Percentiles rank a stretch among this genome's conserved stretches.
These are phyloP conservation scores for Scaptomyza polygonia DNA, from an alignment of 2,888 invertebrate species.

Conservation along the genomic window DNA sequence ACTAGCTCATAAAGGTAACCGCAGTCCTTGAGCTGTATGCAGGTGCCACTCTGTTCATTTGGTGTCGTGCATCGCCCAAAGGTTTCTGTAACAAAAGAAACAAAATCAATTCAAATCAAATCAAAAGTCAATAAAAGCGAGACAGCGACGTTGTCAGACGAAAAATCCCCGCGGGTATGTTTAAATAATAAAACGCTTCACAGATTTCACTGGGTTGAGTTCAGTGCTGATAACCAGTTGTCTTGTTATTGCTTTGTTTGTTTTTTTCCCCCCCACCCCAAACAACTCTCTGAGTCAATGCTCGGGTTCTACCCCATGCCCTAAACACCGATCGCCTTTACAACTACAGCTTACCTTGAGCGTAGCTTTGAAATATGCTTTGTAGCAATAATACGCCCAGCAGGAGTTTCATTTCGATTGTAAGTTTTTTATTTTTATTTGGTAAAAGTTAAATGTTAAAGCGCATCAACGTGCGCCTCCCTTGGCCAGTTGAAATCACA, in stretches of 20 bases:
- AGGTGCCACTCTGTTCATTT: slow-evolving; percentile 58
- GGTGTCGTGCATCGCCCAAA: slow-evolving; percentile 76
- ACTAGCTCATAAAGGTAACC: slow-evolving; percentile 65
- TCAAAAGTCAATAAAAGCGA: not conserved
- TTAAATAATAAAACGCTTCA: slow-evolving; percentile 10
- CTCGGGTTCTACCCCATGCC: not conserved
- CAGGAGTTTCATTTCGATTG: slow-evolving; percentile 34
- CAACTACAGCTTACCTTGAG: slow-evolving; percentile 40
- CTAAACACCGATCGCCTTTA: not conserved
- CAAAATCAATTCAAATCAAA: slow-evolving; percentile 5
- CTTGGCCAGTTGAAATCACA: slow-evolving; percentile 42
- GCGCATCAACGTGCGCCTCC: slow-evolving; percentile 18
- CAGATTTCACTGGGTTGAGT: slow-evolving; percentile 55
- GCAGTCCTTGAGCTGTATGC: slow-evolving; percentile 69
- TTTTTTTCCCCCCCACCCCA: slow-evolving; percentile 18
- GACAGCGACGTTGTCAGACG: not conserved
- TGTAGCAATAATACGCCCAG: slow-evolving; percentile 32
- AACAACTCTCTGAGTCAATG: slow-evolving; percentile 12
- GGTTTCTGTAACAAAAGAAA: slow-evolving; percentile 44
- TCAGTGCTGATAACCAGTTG: slow-evolving; percentile 66
- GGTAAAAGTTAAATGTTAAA: not conserved
- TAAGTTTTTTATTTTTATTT: not conserved
- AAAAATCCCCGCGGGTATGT: slow-evolving; percentile 29
- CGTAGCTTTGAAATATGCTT: slow-evolving; percentile 16
- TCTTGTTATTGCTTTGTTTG: slow-evolving; percentile 25